Conservation (phyloP, 2,888 invertebrate species). For the Lepidonotus clava region DNA sequence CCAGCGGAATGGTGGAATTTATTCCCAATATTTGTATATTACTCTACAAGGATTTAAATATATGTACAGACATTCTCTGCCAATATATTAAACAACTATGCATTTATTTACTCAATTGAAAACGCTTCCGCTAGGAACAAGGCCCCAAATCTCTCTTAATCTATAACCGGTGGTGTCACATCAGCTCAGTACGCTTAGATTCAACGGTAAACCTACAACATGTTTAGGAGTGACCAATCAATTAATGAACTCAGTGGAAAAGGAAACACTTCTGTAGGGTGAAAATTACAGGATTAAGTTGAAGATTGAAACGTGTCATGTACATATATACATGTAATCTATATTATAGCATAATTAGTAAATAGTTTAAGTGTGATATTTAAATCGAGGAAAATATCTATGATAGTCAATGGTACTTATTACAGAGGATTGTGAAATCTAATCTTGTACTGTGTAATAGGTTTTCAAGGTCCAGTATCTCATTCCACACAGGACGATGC, state of each 20-base stretch:
- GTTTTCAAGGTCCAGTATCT: no score
- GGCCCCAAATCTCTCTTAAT: slow-evolving; percentile 19
- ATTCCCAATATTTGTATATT: neutral
- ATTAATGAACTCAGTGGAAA: neutral
- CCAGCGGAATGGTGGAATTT: slow-evolving; percentile 38
- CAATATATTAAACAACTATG: neutral
- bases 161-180: neutral
- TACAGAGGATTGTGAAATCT: no score
- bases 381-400: no score
- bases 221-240: neutral
- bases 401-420: no score
- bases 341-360: no score
- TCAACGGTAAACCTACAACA: neutral
- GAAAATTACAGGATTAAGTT: neutral
- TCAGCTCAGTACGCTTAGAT: neutral
- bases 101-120: neutral
- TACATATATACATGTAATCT: neutral
- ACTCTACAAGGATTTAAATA: slow-evolving; percentile 27
- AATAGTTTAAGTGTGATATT: no score
- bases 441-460: no score
- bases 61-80: neutral
- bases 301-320: neutral
- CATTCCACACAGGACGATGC: no score
- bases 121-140: neutral
- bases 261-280: neutral